Conservation (phyloP, 2,797 vertebrate species). For the Choloepus didactylus region DNA sequence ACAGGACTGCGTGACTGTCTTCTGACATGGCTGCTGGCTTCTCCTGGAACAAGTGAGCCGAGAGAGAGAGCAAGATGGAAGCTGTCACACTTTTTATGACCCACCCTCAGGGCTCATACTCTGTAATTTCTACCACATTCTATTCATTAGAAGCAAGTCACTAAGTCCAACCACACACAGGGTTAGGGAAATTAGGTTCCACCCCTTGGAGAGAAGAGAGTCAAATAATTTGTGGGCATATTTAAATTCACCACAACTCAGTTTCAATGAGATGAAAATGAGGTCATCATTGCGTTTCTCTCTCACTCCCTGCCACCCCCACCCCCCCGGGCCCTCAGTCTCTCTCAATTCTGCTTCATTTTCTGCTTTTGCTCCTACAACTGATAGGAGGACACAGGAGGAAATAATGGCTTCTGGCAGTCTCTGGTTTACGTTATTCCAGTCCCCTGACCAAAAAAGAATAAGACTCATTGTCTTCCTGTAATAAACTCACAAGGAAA, state of each 20-base stretch:
- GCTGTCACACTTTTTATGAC: background rate
- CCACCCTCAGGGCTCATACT: background rate
- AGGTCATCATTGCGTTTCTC: background rate
- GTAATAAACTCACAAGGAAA: background rate
- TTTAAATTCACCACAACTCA: background rate
- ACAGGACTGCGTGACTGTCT: background rate
- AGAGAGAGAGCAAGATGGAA: background rate
- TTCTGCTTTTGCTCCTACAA: background rate
- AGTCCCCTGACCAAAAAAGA: background rate
- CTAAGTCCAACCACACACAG: background rate
- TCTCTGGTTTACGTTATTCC: background rate
- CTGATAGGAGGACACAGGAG: background rate
- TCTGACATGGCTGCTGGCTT: background rate
- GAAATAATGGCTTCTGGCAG: background rate
- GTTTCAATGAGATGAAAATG: background rate
- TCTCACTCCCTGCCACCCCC: background rate
- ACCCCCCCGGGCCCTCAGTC: too few species aligned
- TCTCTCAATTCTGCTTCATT: background rate
- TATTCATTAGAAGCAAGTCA: background rate
- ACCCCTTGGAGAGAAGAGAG: background rate
- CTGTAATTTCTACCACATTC: background rate
- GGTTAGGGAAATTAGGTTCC: background rate
- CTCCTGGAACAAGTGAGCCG: background rate
- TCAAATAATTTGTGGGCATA: background rate
- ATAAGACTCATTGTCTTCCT: background rate